Conservation (phyloP, 30 jellyfish, hydroid and myxozoan genomes). For the Chrysaora quinquecirrha region DNA sequence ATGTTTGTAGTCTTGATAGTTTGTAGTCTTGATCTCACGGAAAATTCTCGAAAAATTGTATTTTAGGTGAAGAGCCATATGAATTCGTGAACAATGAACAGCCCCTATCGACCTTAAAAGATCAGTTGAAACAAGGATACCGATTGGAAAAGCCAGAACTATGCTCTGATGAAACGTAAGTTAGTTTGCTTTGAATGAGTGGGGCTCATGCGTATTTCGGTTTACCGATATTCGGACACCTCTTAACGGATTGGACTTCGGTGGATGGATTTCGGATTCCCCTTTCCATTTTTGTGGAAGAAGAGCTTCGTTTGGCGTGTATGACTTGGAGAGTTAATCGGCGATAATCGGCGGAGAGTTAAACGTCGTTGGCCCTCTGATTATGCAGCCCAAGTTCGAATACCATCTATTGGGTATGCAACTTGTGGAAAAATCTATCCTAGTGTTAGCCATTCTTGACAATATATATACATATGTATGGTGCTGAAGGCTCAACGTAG, state of each 20-base stretch:
- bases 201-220: neutral
- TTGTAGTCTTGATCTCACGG: too few species aligned
- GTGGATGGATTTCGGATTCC: neutral
- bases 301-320: neutral
- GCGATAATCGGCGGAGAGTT: too few species aligned
- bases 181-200: neutral
- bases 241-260: neutral
- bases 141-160: neutral
- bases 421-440: too few species aligned
- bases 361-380: too few species aligned
- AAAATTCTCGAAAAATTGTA: too few species aligned
- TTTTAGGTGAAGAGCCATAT: constrained; percentile 29
- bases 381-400: too few species aligned
- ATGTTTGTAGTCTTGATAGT: too few species aligned
- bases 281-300: neutral
- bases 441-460: too few species aligned
- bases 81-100: neutral
- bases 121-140: neutral
- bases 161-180: constrained; percentile 8
- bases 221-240: neutral
- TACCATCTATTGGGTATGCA: too few species aligned
- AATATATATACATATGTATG: too few species aligned
- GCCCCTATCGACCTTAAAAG: neutral
- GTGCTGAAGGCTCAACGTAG: too few species aligned
- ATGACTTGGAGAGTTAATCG: too few species aligned